phyloP scores from a whole-genome alignment of 2,797 vertebrate genomes.

The Lateolabrax maculatus region DNA sequence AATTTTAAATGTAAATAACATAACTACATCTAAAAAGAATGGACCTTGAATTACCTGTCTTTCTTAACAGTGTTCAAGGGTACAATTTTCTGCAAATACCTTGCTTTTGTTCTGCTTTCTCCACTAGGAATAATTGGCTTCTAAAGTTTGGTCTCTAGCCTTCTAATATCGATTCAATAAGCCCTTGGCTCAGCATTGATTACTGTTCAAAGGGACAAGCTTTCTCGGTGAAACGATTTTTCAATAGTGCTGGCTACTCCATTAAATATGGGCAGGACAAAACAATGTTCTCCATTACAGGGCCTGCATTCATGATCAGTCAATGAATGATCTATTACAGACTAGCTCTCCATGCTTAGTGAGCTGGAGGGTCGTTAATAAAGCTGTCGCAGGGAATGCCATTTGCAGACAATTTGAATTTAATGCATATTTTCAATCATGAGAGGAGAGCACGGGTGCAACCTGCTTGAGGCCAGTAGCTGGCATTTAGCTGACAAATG shows the following conservation, averaged over 20 bases:
- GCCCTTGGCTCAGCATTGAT: constrained; percentile 69
- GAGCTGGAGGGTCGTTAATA: constrained; percentile 63
- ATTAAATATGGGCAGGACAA: constrained; percentile 71
- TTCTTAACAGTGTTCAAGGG: not conserved
- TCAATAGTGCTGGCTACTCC: constrained; percentile 69
- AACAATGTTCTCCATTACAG: constrained; percentile 71
- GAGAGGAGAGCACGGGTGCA: constrained; percentile 33
- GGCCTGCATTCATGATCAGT: constrained; percentile 60
- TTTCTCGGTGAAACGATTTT: constrained; percentile 59
- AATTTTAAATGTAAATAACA: not conserved
- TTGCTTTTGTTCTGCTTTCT: constrained; percentile 22
- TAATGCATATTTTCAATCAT: constrained; percentile 63
- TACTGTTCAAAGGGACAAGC: constrained; percentile 61
- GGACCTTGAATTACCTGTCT: not conserved
- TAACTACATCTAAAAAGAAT: not conserved
- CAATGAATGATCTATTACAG: constrained; percentile 65
- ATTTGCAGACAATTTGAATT: constrained; percentile 60
- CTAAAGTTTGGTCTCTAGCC: constrained; percentile 61
- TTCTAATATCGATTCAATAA: constrained; percentile 68
- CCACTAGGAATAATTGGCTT: constrained; percentile 43
- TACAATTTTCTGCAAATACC: not conserved
- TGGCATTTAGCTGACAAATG: constrained; percentile 46
- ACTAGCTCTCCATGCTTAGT: constrained; percentile 47
- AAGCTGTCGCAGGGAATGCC: constrained; percentile 51
- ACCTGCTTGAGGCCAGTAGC: constrained; percentile 27